These are phyloP conservation scores for Trachelus tabidus DNA, from an alignment of 2,888 invertebrate genomes.

Conservation along the genomic window DNA sequence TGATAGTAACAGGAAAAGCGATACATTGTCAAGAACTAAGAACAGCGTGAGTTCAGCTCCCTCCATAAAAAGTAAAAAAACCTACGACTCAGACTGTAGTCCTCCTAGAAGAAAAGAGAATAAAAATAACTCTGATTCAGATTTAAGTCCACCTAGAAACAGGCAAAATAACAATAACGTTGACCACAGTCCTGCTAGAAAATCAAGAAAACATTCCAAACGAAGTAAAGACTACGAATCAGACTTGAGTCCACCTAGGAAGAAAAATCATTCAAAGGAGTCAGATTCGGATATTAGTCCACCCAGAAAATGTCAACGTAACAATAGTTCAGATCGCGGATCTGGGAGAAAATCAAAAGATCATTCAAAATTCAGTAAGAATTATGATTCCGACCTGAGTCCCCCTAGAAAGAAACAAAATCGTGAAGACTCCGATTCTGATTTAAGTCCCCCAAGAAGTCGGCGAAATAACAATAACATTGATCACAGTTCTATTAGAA, in stretches of 20 bases:
- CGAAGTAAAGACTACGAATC: slow-evolving; percentile 14
- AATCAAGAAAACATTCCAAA: slow-evolving; percentile 48
- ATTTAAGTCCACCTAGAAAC: slow-evolving; percentile 43
- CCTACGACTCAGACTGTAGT: slow-evolving; percentile 57
- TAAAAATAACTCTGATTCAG: slow-evolving; percentile 31
- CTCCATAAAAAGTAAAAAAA: slow-evolving; percentile 24
- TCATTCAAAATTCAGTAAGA: background rate
- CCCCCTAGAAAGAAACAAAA: slow-evolving; percentile 24
- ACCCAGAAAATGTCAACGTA: slow-evolving; percentile 28
- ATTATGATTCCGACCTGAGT: slow-evolving; percentile 26
- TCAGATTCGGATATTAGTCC: slow-evolving; percentile 35
- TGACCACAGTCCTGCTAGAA: slow-evolving; percentile 16
- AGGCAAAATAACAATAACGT: slow-evolving; percentile 20
- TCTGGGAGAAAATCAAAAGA: slow-evolving; percentile 8
- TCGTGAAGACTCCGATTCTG: slow-evolving; percentile 31
- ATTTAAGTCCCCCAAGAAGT: slow-evolving; percentile 44
- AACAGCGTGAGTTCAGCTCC: background rate
- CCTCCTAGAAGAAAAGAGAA: slow-evolving; percentile 23
- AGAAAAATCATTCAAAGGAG: slow-evolving; percentile 28
- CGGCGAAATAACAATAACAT: slow-evolving; percentile 20
- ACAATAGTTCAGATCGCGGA: slow-evolving; percentile 2
- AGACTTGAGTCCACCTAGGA: slow-evolving; percentile 54
- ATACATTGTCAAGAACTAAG: background rate
- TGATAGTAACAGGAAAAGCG: background rate
- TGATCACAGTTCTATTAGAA: slow-evolving; percentile 18